Evolutionary conservation across 2,888 invertebrate species (phyloP), one percentile per base, ranked within the genome.

Genomic region (Zygaena filipendulae): DNA sequence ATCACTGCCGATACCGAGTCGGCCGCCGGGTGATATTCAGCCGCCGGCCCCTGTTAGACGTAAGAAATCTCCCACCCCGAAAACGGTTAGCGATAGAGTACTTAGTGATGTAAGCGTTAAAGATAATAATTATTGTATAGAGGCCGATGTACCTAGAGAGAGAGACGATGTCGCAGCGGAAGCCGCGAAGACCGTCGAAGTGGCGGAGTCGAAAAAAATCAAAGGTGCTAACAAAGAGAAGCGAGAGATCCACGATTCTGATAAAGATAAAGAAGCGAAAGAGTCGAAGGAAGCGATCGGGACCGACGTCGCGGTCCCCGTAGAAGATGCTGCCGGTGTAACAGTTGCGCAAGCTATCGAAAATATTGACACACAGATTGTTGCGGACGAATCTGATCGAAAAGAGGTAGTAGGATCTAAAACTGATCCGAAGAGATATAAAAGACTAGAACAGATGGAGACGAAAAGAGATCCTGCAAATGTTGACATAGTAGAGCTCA

Each of bases 51-150:
- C 50, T 42, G 37, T 43, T 66, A 66, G 60, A 49, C 39, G 59
- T 62, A 68, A 56, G 56, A 59, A 53, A 56, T 56, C 67, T 52
- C 68, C 74, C 71, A 63, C 72, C 68, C 55, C 41, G 45, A 58
- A 58, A 50, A 52, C 56, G 52, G 52, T 52, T 59, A 58, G 53
- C 52, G 54, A 54, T 49, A 52, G 39, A 43, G 38, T 42, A 30
- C 37, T 45, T 49, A 52, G 48, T 52, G 61, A 58, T 39, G 40
- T 43, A 58, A 62, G 55, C 47, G 44, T 43, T 68, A 68, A 58
- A 47, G 48, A 49, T 42, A 45, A n/a, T n/a, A n/a, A n/a, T n/a
- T n/a, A n/a, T n/a, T n/a, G n/a, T n/a, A n/a, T n/a, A n/a, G n/a
- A 14, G 11, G 13, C 21, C 13, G 16, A 9, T 21, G n/a, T n/a